Evolutionary conservation across 2,113 vertebrate genomes (phyloP), one percentile per base, ranked within the genome.

Genomic region (Prolemur simus): DNA sequence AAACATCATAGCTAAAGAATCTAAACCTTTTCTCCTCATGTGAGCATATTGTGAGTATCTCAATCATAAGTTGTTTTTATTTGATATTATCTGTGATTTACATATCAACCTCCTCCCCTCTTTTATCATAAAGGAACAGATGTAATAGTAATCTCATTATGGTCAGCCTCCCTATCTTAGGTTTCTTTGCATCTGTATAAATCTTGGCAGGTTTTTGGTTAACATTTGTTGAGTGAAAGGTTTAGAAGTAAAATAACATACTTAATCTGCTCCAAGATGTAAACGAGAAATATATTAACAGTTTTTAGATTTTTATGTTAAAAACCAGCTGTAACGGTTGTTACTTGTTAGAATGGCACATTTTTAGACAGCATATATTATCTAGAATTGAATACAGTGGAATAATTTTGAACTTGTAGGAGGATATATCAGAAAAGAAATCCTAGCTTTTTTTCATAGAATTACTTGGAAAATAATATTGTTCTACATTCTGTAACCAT

Each of bases 221-320:
- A 66, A 71, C 49, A 4, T 66, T 93, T 88, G 77, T 58, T 73
- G 39, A 71, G 15, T 71, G 63, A 37, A 88, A 83, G 68, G 77
- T 47, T 89, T 69, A 86, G 64, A 86, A 96, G 49, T 78, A 64
- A 78, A 92, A 71, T 76, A 94, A 60, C 73, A 27, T 27, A 17
- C 42, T 89, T 42, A 77, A 66, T 91, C 14, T 92, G 27, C 39
- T 97, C 15, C 39, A 78, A 34, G 18, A 12, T 96, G 34, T 47
- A 42, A 80, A 86, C 29, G 45, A 84, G 71, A 91, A 96, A 34
- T 76, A 1, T 21, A 21, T 56, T 56, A 56, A 56, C 21, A 37
- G 42, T 81, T 76, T 89, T 81, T 60, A 89, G 34, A 78, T 82
- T 91, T 85, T 39, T 86, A 12, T 94, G 74, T 37, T 56, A 0